Evolutionary conservation across 1,140 invertebrate genomes (phyloP).

Genomic region (Platyura marginata): DNA sequence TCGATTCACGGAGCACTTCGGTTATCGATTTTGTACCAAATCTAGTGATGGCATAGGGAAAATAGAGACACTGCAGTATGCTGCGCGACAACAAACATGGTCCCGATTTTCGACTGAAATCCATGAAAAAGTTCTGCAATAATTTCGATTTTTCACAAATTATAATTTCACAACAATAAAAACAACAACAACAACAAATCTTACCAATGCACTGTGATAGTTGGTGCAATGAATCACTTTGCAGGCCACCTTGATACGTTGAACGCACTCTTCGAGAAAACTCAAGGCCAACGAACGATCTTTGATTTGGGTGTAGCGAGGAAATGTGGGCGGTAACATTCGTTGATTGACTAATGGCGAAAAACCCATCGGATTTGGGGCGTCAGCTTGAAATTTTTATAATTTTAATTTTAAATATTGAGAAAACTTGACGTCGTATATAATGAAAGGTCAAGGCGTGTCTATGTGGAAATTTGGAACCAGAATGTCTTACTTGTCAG

Average conservation of each 20-base stretch:
- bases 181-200: slow-evolving; percentile 8
- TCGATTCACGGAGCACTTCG: slow-evolving; percentile 70
- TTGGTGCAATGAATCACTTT: slow-evolving; percentile 60
- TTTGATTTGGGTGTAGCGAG: slow-evolving; percentile 86
- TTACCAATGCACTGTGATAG: slow-evolving; percentile 69
- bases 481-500: too few relatives aligned
- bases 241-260: slow-evolving; percentile 61
- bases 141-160: not conserved
- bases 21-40: slow-evolving; percentile 38
- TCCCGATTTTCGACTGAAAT: slow-evolving; percentile 67
- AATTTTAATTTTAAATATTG: slow-evolving; percentile 1
- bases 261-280: slow-evolving; percentile 69
- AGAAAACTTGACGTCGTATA: too few relatives aligned
- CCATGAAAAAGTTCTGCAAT: slow-evolving; percentile 79
- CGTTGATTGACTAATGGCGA: slow-evolving; percentile 91
- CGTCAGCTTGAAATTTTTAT: slow-evolving; percentile 26
- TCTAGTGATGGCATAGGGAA: slow-evolving; percentile 29
- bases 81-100: slow-evolving; percentile 91
- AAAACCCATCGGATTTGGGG: slow-evolving; percentile 63
- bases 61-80: slow-evolving; percentile 67
- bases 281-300: slow-evolving; percentile 60
- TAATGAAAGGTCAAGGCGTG: too few relatives aligned
- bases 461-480: too few relatives aligned
- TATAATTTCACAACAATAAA: not conserved
- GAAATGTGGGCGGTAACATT: slow-evolving; percentile 91